Conservation (phyloP, 92 coral and sea anemone species). For the Paramuricea clavata region DNA sequence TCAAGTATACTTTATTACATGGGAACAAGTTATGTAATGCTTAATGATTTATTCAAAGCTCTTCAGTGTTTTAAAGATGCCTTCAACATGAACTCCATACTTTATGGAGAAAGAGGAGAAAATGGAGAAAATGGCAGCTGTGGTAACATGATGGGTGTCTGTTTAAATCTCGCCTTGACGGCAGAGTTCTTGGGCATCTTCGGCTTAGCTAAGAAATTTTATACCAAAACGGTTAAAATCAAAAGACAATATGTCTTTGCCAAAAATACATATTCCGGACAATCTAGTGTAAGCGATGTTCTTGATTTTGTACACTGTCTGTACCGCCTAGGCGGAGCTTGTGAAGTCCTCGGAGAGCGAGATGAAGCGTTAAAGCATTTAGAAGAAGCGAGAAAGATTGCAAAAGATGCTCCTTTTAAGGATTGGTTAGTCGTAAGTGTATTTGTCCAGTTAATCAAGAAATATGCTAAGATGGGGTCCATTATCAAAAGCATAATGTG, state of each 20-base stretch:
- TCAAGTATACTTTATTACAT: neutral
- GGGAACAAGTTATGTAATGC: neutral
- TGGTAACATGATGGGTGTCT: neutral
- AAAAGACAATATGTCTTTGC: neutral
- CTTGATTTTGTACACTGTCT: slow-evolving; percentile 3
- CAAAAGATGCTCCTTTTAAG: neutral
- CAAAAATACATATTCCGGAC: neutral
- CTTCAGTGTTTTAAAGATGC: neutral
- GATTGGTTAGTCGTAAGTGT: neutral
- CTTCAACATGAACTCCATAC: neutral
- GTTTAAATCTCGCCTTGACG: neutral
- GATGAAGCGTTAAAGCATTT: slow-evolving; percentile 36
- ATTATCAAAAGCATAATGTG: neutral
- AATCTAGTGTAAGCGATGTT: neutral
- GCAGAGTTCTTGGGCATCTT: neutral
- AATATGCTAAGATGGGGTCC: neutral
- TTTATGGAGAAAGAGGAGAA: neutral
- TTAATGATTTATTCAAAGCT: neutral
- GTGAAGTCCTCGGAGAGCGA: slow-evolving; percentile 21
- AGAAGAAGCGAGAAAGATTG: slow-evolving; percentile 37
- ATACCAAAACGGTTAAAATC: slow-evolving; percentile 16
- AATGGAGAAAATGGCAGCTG: neutral
- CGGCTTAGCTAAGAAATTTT: neutral
- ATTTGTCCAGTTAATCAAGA: neutral
- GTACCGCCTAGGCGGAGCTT: slow-evolving; percentile 14